Base-by-base conservation (phyloP, 2,113 vertebrate genomes). In the Coturnix japonica region DNA sequence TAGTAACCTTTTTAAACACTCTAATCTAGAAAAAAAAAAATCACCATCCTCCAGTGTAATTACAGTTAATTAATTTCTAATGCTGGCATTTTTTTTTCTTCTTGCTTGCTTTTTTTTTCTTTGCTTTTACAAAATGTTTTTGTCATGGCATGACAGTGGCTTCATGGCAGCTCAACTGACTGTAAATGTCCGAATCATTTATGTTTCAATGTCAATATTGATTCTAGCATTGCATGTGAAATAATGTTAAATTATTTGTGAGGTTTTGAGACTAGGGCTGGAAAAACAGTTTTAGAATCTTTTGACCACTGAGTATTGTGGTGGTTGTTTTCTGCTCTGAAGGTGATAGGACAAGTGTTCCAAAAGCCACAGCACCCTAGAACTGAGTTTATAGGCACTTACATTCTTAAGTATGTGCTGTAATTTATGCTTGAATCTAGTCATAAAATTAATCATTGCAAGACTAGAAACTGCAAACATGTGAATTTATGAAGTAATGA, bases 51-150 rank as follows among this genome's bases (percentile, higher is more conserved):
- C 57, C 61, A 75, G 41, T 77, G 33, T 59, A 44, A 66, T 85
- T 90, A n/a, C 41, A 76, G 25, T 81, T 81, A 72, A 63, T 85
- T 84, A 19, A 39, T 90, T 90, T 83, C 22, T 66, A 77, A 70
- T 69, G 11, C 30, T n/a, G 15, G 8, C 8, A 1, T 56, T 79
- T 37, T 37, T 37, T 77, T 81, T 73, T 74, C 80, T 90, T 67
- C 7, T 53, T 53, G 51, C 31, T 21, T 80, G 9, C 20, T 72
- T 54, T 76, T 64, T 86, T 87, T 41, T 81, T 30, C 19, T 66
- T 79, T 84, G 3, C 30, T 75, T 76, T 16, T 41, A 41, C 15
- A 77, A 69, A 81, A 82, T 14, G 77, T 28, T 74, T 83, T 28
- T 87, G 15, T 57, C 33, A 43, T 2, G 1, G 16, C 73, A 18